Evolutionary conservation across 1,140 invertebrate genomes (phyloP).

Genomic region (Eurosta solidaginis): DNA sequence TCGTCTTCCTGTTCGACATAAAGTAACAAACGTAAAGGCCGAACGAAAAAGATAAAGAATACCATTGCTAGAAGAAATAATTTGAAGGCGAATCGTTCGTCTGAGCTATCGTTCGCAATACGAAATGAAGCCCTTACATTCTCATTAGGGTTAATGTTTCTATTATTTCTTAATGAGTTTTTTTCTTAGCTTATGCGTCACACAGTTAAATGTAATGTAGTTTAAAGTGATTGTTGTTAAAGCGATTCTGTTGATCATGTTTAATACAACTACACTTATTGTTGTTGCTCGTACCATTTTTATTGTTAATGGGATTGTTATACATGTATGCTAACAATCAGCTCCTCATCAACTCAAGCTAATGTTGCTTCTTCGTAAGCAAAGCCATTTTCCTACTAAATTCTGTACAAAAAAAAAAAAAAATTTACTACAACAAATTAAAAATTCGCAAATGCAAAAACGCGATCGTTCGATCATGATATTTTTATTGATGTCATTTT

Average conservation of each 20-base stretch:
- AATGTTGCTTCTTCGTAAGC: not conserved
- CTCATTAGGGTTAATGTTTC: too few species aligned
- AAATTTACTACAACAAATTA: not conserved
- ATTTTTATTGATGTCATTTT: not conserved
- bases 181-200: not conserved
- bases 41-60: too few species aligned
- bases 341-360: not conserved
- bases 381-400: not conserved
- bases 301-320: not conserved
- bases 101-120: too few species aligned
- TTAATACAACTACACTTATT: not conserved
- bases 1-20: too few species aligned
- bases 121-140: too few species aligned
- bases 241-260: not conserved
- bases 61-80: too few species aligned
- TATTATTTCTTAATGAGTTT: too few species aligned
- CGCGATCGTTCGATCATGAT: not conserved
- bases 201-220: not conserved
- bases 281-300: not conserved
- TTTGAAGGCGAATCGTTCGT: too few species aligned
- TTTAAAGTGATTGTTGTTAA: slow-evolving; percentile 11
- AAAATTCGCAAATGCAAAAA: not conserved
- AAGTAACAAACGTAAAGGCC: too few species aligned
- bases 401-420: not conserved
- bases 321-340: not conserved